A percentile compares a stretch with the other conserved stretches of the same genome.
Conservation (phyloP, 2,797 vertebrate species). For the Discoglossus pictus region DNA sequence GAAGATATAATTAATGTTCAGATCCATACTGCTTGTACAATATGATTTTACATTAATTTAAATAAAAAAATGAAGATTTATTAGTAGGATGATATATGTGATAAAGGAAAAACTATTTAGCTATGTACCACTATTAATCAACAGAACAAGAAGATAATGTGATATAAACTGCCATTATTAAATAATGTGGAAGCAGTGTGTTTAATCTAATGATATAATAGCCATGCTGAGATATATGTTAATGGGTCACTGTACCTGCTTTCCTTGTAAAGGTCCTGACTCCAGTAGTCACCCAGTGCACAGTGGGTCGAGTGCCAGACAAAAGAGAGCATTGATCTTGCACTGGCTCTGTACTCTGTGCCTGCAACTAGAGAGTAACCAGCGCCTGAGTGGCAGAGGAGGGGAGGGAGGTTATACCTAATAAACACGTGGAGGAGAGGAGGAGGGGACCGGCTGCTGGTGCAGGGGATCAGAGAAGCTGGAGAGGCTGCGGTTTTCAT, state of each 20-base stretch:
- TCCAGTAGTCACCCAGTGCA: conserved; percentile 25
- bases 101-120: too few species aligned
- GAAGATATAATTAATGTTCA: too few species aligned
- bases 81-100: too few species aligned
- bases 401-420: conserved; percentile 38
- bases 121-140: too few species aligned
- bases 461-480: conserved; percentile 12
- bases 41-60: too few species aligned
- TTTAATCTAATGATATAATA: too few species aligned
- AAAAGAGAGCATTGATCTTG: conserved; percentile 33
- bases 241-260: conserved; percentile 4
- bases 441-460: conserved; percentile 20
- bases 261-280: neutral
- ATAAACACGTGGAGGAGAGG: conserved; percentile 35
- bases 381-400: conserved; percentile 27
- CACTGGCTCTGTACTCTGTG: conserved; percentile 15
- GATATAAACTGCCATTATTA: too few species aligned
- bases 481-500: conserved; percentile 27
- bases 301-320: conserved; percentile 18
- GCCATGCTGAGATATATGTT: neutral
- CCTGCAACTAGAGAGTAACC: conserved; percentile 39
- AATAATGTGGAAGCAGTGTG: too few species aligned
- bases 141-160: too few species aligned
- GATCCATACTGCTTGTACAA: too few species aligned
- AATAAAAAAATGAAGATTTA: too few species aligned